phyloP scores from a whole-genome alignment of 2,113 vertebrate genomes.

The Tapirus terrestris region DNA sequence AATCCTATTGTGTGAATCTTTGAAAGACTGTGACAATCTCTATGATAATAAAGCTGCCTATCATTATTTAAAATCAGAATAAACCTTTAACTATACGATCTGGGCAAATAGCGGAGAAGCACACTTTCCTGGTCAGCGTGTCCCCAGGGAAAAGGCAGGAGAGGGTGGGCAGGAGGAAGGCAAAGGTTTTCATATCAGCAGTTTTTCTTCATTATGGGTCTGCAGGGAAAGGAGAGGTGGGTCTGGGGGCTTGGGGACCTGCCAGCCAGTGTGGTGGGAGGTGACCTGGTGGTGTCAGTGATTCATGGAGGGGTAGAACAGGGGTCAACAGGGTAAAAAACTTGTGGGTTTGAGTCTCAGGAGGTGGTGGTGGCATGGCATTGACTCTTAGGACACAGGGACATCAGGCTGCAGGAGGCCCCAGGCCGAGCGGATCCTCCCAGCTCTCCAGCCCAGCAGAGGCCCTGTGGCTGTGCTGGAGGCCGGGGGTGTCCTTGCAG shows the following conservation, averaged over 20 bases:
- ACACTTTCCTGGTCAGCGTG: not conserved
- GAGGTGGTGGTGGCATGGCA: not conserved
- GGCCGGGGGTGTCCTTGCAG: too few species aligned
- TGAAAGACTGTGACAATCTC: not conserved
- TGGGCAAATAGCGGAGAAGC: not conserved
- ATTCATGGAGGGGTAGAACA: not conserved
- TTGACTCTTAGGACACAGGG: not conserved
- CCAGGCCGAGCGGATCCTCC: too few species aligned
- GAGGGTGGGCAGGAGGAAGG: not conserved
- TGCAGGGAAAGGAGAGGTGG: too few species aligned
- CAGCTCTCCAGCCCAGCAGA: not conserved
- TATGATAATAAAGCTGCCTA: not conserved
- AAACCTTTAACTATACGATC: not conserved
- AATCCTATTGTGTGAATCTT: too few species aligned
- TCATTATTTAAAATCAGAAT: not conserved
- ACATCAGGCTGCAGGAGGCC: not conserved
- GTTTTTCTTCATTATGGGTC: not conserved
- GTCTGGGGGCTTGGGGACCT: not conserved
- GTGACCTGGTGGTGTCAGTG: not conserved
- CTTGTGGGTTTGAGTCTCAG: not conserved
- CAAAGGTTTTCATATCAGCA: fast-evolving
- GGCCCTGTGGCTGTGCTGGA: not conserved
- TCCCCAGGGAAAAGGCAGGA: not conserved
- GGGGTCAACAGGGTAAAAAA: too few species aligned
- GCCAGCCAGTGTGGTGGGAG: not conserved